Conservation (phyloP, 2,888 invertebrate genomes). For the Andrena trimmerana region DNA sequence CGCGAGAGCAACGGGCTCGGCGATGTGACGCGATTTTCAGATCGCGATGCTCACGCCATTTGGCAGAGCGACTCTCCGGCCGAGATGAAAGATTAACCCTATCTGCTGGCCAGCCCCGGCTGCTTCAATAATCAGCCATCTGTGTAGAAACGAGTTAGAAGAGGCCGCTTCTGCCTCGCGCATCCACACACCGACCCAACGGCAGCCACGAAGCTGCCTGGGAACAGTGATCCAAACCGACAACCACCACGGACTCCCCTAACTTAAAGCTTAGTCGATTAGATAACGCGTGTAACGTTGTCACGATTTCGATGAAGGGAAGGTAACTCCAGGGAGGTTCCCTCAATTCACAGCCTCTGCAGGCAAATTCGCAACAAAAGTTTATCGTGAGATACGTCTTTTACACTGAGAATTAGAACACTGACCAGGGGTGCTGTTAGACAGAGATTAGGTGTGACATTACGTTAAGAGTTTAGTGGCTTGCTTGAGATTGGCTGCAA, state of each 20-base stretch:
- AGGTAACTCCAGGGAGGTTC: too few relatives aligned
- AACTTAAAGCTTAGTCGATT: not conserved
- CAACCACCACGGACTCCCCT: not conserved
- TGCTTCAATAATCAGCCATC: conserved; percentile 51
- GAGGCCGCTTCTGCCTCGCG: conserved; percentile 9
- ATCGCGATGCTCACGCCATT: conserved; percentile 72
- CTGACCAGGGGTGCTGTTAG: too few relatives aligned
- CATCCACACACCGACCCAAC: not conserved
- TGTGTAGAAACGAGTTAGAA: conserved; percentile 61
- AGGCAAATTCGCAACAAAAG: too few relatives aligned
- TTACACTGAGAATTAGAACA: too few relatives aligned
- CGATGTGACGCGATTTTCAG: conserved; percentile 65
- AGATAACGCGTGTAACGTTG: conserved; percentile 20
- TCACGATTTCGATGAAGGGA: not conserved
- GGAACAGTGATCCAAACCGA: not conserved
- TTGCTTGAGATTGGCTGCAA: too few relatives aligned
- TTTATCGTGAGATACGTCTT: too few relatives aligned
- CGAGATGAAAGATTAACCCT: conserved; percentile 56
- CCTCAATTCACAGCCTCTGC: too few relatives aligned
- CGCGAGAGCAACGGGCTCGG: conserved; percentile 46
- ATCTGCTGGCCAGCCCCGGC: conserved; percentile 17
- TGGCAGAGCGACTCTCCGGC: conserved; percentile 31
- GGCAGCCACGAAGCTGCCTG: conserved; percentile 6
- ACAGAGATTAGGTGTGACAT: too few relatives aligned
- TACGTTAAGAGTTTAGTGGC: too few relatives aligned